A percentile compares a stretch with the other conserved stretches of the same genome.
These are phyloP conservation scores for Hassar affinis DNA, from an alignment of 2,113 vertebrate genomes.

Conservation along the genomic window DNA sequence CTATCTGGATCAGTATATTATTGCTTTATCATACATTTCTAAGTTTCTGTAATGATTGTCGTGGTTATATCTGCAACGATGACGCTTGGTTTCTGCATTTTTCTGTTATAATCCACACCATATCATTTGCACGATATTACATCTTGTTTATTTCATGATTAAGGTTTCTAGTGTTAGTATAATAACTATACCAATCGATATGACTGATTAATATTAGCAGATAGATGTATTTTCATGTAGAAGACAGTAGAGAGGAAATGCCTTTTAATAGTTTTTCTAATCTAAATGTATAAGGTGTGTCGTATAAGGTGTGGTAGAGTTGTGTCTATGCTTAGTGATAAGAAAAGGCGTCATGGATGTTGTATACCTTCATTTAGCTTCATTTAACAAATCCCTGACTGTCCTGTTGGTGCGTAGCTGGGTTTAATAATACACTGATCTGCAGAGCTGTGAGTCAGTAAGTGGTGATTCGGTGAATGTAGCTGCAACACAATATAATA, in stretches of 20 bases:
- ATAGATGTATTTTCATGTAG: slow-evolving; percentile 27
- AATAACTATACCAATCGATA: not conserved
- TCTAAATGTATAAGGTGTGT: not conserved
- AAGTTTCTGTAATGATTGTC: slow-evolving; percentile 16
- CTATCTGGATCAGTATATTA: not conserved
- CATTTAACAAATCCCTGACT: not conserved
- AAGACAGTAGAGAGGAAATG: slow-evolving; percentile 5
- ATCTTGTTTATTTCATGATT: slow-evolving; percentile 7
- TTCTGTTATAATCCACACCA: not conserved
- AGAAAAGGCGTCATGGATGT: slow-evolving; percentile 26
- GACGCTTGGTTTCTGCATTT: not conserved
- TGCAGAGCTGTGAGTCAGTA: not conserved
- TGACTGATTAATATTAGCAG: slow-evolving; percentile 16
- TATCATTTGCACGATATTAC: slow-evolving; percentile 60
- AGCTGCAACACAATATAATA: not conserved
- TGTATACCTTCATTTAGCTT: not conserved
- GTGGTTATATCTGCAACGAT: not conserved
- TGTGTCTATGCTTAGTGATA: slow-evolving; percentile 13
- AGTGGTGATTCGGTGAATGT: not conserved
- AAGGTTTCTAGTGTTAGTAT: not conserved
- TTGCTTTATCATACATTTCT: not conserved
- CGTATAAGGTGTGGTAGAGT: not conserved
- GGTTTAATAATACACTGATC: not conserved
- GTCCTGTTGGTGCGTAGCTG: not conserved
- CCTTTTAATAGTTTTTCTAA: slow-evolving; percentile 5